These are phyloP conservation scores for Pissodes strobi DNA, from an alignment of 1,140 invertebrate genomes.

Conservation along the genomic window DNA sequence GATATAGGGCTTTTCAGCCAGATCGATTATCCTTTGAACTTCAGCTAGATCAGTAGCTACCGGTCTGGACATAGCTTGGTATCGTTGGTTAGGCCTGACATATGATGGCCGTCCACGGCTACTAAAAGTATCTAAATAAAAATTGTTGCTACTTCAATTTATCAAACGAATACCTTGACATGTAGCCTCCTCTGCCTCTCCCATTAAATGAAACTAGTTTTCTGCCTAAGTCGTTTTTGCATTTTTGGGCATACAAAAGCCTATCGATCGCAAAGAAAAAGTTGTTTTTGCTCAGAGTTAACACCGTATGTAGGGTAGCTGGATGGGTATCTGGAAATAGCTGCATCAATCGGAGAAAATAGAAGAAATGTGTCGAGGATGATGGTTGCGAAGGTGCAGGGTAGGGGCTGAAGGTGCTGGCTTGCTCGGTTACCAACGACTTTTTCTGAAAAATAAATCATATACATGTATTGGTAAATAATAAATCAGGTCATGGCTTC, in stretches of 20 bases:
- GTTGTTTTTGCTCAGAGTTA: constrained; percentile 48
- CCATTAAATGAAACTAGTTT: background rate
- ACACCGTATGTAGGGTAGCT: constrained; percentile 49
- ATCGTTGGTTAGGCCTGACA: background rate
- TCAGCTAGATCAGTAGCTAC: constrained; percentile 9
- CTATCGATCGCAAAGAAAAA: constrained; percentile 52
- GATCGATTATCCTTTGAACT: constrained; percentile 19
- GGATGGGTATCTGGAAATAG: constrained; percentile 53
- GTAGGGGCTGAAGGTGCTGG: constrained; percentile 9
- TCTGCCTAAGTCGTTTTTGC: constrained; percentile 38
- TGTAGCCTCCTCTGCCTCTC: too few species aligned
- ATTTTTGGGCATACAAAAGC: constrained; percentile 49
- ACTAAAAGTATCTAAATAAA: too few species aligned
- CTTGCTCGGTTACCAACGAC: too few species aligned
- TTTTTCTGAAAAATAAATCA: too few species aligned
- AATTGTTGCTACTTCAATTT: background rate
- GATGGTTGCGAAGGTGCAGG: constrained; percentile 26
- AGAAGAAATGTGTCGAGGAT: constrained; percentile 49
- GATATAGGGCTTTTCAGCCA: constrained; percentile 18
- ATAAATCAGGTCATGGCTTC: too few species aligned
- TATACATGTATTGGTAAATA: too few species aligned
- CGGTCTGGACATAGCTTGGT: constrained; percentile 6
- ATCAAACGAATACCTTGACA: background rate
- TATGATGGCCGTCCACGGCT: too few species aligned
- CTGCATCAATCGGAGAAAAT: constrained; percentile 53